These are phyloP conservation scores for Tigriopus californicus DNA, from an alignment of 2,888 invertebrate genomes.

Conservation along the genomic window DNA sequence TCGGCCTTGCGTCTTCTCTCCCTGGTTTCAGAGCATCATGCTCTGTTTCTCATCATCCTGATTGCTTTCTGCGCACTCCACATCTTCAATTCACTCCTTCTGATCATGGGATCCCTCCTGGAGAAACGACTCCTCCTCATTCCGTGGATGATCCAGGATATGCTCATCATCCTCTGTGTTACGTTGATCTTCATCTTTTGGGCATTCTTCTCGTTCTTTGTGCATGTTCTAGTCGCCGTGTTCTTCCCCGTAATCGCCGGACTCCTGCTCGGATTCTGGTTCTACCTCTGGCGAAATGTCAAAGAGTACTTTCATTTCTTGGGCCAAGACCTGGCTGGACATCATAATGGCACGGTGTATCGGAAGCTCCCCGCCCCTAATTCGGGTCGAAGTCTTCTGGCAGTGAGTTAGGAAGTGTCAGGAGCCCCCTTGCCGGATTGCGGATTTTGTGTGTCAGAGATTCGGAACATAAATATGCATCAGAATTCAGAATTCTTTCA, in stretches of 20 bases:
- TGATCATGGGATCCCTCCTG: conserved; percentile 6
- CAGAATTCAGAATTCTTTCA: too few species aligned
- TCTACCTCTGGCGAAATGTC: conserved; percentile 10
- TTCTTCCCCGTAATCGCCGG: conserved; percentile 5
- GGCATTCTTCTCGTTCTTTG: conserved; percentile 10
- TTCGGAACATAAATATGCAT: too few species aligned
- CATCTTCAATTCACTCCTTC: not conserved
- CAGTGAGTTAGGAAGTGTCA: too few species aligned
- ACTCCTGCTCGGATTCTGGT: conserved; percentile 8
- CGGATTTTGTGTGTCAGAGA: too few species aligned
- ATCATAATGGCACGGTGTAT: not conserved
- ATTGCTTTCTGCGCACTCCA: conserved; percentile 7
- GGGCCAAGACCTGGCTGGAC: not conserved
- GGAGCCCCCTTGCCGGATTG: too few species aligned
- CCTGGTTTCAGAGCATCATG: conserved; percentile 1
- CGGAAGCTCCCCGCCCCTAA: not conserved
- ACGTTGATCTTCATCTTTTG: conserved; percentile 5
- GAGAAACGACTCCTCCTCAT: not conserved
- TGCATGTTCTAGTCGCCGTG: conserved; percentile 11
- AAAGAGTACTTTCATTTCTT: not conserved
- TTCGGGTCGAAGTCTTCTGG: too few species aligned
- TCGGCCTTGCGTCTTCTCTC: not conserved
- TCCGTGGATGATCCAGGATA: conserved; percentile 9
- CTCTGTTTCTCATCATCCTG: not conserved
- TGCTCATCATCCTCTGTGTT: not conserved